Percentiles rank a stretch among this genome's conserved stretches.
These are phyloP conservation scores for Spilarctia lutea DNA, from an alignment of 2,888 invertebrate species.

Conservation along the genomic window DNA sequence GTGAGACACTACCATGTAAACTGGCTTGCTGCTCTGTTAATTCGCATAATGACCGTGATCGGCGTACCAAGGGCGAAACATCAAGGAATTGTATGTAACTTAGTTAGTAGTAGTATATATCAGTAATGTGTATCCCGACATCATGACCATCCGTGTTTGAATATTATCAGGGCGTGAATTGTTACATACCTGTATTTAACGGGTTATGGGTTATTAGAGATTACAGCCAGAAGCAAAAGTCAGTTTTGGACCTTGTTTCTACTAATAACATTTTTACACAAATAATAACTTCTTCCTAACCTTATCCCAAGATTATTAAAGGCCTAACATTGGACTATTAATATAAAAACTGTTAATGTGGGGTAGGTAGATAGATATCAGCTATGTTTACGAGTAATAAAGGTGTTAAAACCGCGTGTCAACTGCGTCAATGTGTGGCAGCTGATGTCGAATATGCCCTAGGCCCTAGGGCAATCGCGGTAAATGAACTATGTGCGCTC, in stretches of 20 bases:
- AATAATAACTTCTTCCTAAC: too few relatives aligned
- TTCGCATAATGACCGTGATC: conserved; percentile 56
- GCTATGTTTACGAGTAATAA: background rate
- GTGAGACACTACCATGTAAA: conserved; percentile 29
- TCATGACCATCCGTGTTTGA: too few relatives aligned
- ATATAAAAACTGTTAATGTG: too few relatives aligned
- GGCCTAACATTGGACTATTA: too few relatives aligned
- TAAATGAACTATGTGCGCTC: conserved; percentile 46
- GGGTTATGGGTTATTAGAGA: background rate
- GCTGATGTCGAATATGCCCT: conserved; percentile 48
- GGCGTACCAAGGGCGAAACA: conserved; percentile 62
- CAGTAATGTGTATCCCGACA: too few relatives aligned
- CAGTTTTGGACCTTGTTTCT: too few relatives aligned
- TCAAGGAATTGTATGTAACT: conserved; percentile 12
- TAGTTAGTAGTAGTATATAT: too few relatives aligned
- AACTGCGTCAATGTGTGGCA: conserved; percentile 58
- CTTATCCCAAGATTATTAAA: too few relatives aligned
- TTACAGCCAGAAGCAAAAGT: too few relatives aligned
- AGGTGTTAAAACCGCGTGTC: background rate
- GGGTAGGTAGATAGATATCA: background rate
- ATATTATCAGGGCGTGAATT: too few relatives aligned
- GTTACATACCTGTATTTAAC: background rate
- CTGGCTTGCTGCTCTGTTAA: conserved; percentile 62
- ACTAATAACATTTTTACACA: too few relatives aligned
- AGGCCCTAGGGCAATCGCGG: conserved; percentile 51